Base-by-base conservation (phyloP, 2,888 invertebrate genomes). In the Drosophila eohydei region DNA sequence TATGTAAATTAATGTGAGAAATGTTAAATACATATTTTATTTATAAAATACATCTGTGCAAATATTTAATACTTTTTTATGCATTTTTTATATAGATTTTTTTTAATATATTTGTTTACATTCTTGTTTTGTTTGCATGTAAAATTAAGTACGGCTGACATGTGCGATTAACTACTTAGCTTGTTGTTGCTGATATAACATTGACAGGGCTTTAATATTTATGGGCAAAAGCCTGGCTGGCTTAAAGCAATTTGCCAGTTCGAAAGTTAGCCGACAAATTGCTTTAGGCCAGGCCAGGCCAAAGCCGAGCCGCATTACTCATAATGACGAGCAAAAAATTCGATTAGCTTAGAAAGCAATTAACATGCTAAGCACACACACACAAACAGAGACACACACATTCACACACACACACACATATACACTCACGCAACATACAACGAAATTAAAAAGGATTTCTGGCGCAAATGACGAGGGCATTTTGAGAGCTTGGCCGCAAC, bases 321-420 rank as follows among this genome's bases (percentile, higher is more conserved):
- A 85, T 89, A 89, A 85, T 85, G 84, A 85, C 89, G 64, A 73
- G 87, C 84, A 83, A 79, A 80, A 85, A 89, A 90, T 88, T 82
- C 83, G 85, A 90, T 90, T 81, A 81, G 83, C 85, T 80, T 72
- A 76, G 71, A 79, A 78, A 84, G 90, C 88, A 89, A 90, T 89
- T 89, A 89, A 88, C 86, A 81, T 80, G 74, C 83, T 75, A 75
- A 80, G 77, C 83, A 79, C 70, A 74, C 36, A 54, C 26, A 51
- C 43, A 48, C 30, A 59, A 36, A 52, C 12, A 48, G 9, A 60
- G 34, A 41, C 8, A 51, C 40, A 62, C 36, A 51, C 41, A 62
- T 14, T 55, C 38, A 51, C 34, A 57, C 50, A 41, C 40, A 38
- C 36, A 61, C 34, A 52, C 26, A 43, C 44, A 40, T 43, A 30